Evolutionary conservation across 2,113 vertebrate species (phyloP).

Genomic region (Heterocephalus glaber): DNA sequence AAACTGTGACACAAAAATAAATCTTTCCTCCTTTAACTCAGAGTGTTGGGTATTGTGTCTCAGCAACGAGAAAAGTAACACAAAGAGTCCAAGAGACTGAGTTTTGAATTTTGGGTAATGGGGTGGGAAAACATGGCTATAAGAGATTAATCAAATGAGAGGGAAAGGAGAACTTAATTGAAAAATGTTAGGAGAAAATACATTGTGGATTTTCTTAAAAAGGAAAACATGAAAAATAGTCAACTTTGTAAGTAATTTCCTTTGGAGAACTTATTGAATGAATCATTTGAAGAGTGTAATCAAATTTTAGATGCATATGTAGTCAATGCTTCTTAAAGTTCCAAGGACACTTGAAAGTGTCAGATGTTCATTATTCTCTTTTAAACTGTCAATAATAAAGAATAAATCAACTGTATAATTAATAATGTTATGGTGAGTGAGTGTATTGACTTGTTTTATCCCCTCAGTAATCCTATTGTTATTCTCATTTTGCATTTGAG

Average conservation of each 20-base stretch:
- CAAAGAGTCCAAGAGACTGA: neutral
- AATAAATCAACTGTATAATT: slow-evolving; percentile 35
- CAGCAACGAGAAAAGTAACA: neutral
- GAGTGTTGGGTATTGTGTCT: neutral
- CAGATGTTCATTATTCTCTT: slow-evolving; percentile 60
- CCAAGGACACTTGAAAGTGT: slow-evolving; percentile 34
- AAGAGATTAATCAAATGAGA: slow-evolving; percentile 38
- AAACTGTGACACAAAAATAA: neutral
- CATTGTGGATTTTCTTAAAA: slow-evolving; percentile 39
- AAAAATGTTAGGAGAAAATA: slow-evolving; percentile 17
- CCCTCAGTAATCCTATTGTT: slow-evolving; percentile 51
- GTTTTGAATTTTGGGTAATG: slow-evolving; percentile 48
- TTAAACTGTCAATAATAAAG: slow-evolving; percentile 57
- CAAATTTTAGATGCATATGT: slow-evolving; percentile 24
- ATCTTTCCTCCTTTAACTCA: neutral
- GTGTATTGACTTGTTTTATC: slow-evolving; percentile 45
- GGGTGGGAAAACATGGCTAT: slow-evolving; percentile 18
- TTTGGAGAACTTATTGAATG: slow-evolving; percentile 39
- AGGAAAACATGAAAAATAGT: slow-evolving; percentile 18
- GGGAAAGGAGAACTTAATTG: neutral
- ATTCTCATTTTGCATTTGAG: slow-evolving; percentile 55
- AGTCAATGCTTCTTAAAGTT: slow-evolving; percentile 51
- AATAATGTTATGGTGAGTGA: neutral
- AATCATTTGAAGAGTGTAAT: slow-evolving; percentile 55
- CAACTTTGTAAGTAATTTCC: slow-evolving; percentile 43